Conservation (phyloP, 2,888 invertebrate genomes). For the Meghimatium bilineatum region DNA sequence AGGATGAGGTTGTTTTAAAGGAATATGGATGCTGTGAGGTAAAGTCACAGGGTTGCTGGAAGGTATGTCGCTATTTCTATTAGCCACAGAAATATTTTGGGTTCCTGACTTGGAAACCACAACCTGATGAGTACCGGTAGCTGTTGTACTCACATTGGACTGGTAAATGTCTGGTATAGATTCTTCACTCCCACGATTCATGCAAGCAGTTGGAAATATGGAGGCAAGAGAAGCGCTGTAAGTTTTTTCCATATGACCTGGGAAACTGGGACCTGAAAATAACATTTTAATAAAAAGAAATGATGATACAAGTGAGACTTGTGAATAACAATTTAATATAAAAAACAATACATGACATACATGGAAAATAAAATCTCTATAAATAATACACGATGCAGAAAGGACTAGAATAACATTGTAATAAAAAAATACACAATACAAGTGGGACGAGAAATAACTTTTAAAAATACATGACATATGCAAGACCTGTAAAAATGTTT, state of each 20-base stretch:
- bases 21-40: neutral
- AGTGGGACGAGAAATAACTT: too few species aligned
- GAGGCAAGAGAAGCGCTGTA: conserved; percentile 57
- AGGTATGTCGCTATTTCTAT: neutral
- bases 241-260: conserved; percentile 21
- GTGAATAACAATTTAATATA: too few species aligned
- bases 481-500: too few species aligned
- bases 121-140: neutral
- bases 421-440: too few species aligned
- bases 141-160: neutral
- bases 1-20: neutral
- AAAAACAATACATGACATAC: too few species aligned
- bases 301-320: too few species aligned
- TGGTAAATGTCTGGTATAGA: conserved; percentile 73
- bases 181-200: conserved; percentile 70
- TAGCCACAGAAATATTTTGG: neutral
- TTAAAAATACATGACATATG: too few species aligned
- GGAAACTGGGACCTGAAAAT: conserved; percentile 2
- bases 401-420: too few species aligned
- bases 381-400: too few species aligned
- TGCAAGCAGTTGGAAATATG: conserved; percentile 61
- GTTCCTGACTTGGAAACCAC: neutral
- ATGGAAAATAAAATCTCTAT: too few species aligned
- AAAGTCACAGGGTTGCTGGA: neutral
- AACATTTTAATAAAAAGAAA: neutral